phyloP scores from a whole-genome alignment of 2,113 vertebrate species.

The Cyprinodon tularosa region DNA sequence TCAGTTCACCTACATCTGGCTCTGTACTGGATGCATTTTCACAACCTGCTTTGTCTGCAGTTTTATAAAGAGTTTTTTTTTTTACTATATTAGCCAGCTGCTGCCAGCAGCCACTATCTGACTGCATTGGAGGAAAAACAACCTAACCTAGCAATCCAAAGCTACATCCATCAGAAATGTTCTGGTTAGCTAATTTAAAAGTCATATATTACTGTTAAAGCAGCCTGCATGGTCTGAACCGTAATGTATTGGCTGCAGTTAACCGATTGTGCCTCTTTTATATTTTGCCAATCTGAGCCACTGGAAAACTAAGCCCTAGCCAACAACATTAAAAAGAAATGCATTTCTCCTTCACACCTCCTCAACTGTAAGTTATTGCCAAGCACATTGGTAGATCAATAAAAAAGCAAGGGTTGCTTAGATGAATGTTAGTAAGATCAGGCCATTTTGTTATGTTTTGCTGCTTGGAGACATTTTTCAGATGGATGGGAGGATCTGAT shows the following conservation, averaged over 20 bases:
- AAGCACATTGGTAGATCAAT: background rate
- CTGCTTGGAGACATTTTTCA: slow-evolving; percentile 8
- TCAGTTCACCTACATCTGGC: background rate
- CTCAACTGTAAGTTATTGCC: background rate
- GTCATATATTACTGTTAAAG: background rate
- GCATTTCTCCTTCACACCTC: background rate
- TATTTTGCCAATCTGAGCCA: slow-evolving; percentile 1
- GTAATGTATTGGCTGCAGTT: slow-evolving; percentile 30
- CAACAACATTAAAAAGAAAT: background rate
- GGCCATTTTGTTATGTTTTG: slow-evolving; percentile 1
- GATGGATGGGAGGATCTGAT: slow-evolving; percentile 15
- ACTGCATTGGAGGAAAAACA: background rate
- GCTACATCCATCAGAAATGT: background rate
- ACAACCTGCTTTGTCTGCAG: background rate
- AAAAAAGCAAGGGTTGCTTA: background rate
- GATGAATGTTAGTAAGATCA: background rate
- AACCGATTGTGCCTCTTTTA: slow-evolving; percentile 4
- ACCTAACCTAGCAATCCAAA: background rate
- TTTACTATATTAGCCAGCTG: no score
- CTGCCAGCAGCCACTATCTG: no score
- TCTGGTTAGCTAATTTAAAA: background rate
- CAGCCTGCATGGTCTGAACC: slow-evolving; percentile 15
- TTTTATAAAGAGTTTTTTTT: background rate
- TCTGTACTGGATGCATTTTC: background rate
- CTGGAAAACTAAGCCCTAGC: background rate